Evolutionary conservation across 2,797 vertebrate species (phyloP).

Genomic region (Bradypodion ventrale): DNA sequence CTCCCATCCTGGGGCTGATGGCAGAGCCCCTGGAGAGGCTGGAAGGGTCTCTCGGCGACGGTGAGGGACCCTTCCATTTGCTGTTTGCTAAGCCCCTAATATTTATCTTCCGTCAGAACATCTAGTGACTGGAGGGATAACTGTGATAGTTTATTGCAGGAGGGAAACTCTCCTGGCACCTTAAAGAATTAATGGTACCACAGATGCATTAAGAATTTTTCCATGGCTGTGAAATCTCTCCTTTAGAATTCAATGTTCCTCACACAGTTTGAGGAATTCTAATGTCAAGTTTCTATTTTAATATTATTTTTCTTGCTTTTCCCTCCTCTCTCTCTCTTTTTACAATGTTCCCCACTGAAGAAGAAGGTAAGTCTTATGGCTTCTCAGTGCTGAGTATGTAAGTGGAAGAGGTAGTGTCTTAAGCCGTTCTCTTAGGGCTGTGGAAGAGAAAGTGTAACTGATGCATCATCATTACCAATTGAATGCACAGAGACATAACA

Average conservation of each 20-base stretch:
- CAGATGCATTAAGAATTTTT: slow-evolving; percentile 5
- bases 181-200: too few species aligned
- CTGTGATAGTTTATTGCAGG: background rate
- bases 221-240: slow-evolving; percentile 31
- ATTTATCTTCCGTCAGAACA: too few species aligned
- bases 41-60: too few species aligned
- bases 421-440: background rate
- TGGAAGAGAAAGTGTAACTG: slow-evolving; percentile 39
- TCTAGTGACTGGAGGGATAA: too few species aligned
- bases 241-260: slow-evolving; percentile 23
- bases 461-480: background rate
- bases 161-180: too few species aligned
- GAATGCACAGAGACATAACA: too few species aligned
- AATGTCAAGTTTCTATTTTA: slow-evolving; percentile 46
- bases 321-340: slow-evolving; percentile 24
- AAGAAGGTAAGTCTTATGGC: slow-evolving; percentile 79
- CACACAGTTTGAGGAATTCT: slow-evolving; percentile 47
- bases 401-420: fast-evolving
- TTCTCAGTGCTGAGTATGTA: background rate
- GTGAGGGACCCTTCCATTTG: too few species aligned
- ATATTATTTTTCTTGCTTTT: slow-evolving; percentile 49
- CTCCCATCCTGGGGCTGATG: too few species aligned
- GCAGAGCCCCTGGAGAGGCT: too few species aligned
- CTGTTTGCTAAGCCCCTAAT: background rate
- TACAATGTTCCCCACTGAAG: slow-evolving; percentile 47